phyloP scores from a whole-genome alignment of 2,113 vertebrate species.

The Phylloscopus trochilus region DNA sequence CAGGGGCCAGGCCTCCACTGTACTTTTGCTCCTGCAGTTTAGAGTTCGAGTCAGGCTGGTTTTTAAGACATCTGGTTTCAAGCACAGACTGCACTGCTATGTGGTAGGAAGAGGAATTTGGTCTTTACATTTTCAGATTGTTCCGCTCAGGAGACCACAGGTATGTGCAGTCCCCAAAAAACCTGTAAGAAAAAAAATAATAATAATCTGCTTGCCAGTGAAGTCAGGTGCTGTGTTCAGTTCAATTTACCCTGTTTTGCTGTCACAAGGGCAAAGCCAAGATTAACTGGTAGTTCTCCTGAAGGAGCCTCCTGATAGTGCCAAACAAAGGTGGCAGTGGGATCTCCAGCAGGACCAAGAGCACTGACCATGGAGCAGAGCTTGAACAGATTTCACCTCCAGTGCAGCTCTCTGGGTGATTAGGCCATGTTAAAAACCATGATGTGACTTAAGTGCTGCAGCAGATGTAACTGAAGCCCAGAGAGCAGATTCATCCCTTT shows the following conservation, averaged over 20 bases:
- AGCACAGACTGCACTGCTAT: not conserved
- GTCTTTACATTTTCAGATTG: not conserved
- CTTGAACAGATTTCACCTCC: not conserved
- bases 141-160: not conserved
- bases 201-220: not conserved
- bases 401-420: not conserved
- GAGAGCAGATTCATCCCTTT: not conserved
- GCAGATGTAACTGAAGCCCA: not conserved
- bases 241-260: not conserved
- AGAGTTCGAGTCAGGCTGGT: not conserved
- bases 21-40: not conserved
- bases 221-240: not conserved
- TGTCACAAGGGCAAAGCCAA: not conserved
- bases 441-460: not conserved
- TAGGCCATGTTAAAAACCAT: not conserved
- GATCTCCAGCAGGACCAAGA: not conserved
- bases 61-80: not conserved
- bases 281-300: not conserved
- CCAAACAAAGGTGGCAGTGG: not conserved
- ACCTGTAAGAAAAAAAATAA: not conserved
- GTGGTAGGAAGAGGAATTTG: not conserved
- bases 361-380: not conserved
- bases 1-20: not conserved
- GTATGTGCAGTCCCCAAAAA: not conserved
- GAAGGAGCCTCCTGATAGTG: accelerated